These are phyloP conservation scores for Solenodon paradoxus DNA, from an alignment of 2,113 vertebrate genomes.

Conservation along the genomic window DNA sequence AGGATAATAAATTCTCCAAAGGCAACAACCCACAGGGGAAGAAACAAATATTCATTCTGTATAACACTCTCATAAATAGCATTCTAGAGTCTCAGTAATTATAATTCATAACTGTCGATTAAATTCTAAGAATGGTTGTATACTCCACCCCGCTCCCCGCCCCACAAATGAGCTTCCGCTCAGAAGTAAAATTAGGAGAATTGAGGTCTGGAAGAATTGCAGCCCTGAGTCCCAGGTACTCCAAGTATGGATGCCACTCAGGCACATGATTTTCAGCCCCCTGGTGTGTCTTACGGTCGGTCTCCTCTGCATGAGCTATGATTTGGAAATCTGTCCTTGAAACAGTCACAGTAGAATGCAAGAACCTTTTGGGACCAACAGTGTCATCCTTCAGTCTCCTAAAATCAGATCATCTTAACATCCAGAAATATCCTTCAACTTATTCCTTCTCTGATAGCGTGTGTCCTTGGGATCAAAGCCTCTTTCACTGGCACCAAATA, in stretches of 20 bases:
- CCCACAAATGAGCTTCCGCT: background rate
- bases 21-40: background rate
- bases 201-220: background rate
- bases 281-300: background rate
- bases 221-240: background rate
- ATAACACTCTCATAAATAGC: background rate
- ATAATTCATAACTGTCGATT: background rate
- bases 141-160: too few relatives aligned
- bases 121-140: background rate
- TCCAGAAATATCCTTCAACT: slow-evolving; percentile 89
- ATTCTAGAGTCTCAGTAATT: background rate
- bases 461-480: slow-evolving; percentile 93
- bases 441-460: slow-evolving; percentile 89
- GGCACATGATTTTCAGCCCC: background rate
- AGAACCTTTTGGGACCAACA: background rate
- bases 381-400: background rate
- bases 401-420: slow-evolving; percentile 82
- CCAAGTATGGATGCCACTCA: background rate
- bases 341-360: background rate
- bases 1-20: background rate
- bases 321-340: background rate
- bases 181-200: background rate
- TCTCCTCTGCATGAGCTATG: background rate
- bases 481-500: slow-evolving; percentile 89
- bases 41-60: background rate